phyloP scores from a whole-genome alignment of 2,113 vertebrate species.

The Mesitornis unicolor region DNA sequence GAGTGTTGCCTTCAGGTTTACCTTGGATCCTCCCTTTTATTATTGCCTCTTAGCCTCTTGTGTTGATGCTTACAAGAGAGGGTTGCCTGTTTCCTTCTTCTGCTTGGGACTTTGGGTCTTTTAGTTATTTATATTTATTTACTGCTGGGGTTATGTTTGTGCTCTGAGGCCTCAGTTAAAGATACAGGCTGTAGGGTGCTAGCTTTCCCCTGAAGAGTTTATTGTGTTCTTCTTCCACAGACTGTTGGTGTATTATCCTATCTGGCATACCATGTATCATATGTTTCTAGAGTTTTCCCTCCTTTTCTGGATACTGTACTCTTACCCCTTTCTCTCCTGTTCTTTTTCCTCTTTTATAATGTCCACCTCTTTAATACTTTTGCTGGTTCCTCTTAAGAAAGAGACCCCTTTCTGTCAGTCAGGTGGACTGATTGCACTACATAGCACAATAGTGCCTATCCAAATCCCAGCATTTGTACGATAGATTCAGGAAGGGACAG shows the following conservation, averaged over 20 bases:
- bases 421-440: background rate
- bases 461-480: fast-evolving
- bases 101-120: background rate
- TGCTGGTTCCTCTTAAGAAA: background rate
- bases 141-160: background rate
- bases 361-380: background rate
- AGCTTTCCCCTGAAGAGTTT: background rate
- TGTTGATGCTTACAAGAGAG: fast-evolving
- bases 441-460: fast-evolving
- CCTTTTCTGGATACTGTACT: background rate
- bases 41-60: background rate
- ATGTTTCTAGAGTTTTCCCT: conserved; percentile 24
- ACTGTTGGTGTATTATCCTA: background rate
- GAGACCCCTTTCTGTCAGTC: background rate
- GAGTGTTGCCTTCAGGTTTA: fast-evolving
- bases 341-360: background rate
- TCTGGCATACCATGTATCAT: background rate
- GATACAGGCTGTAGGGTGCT: background rate
- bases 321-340: no score
- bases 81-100: no score
- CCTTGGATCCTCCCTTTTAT: fast-evolving
- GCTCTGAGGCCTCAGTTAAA: background rate
- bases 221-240: background rate
- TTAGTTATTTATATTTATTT: fast-evolving
- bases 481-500: background rate